Evolutionary conservation across 2,888 invertebrate genomes (phyloP).

Genomic region (Acrobasis consociella): DNA sequence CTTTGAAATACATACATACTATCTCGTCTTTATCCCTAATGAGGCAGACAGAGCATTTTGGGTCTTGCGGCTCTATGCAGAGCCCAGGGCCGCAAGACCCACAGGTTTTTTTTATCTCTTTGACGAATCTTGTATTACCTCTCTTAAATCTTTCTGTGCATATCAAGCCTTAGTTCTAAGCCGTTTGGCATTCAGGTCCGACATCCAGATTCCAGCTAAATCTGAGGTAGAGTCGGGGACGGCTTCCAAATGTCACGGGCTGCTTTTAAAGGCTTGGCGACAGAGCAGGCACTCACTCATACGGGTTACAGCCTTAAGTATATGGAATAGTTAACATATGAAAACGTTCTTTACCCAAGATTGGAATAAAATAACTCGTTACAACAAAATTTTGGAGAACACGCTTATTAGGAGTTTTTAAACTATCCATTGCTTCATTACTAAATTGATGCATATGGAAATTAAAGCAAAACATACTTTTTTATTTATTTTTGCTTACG

Average conservation of each 20-base stretch:
- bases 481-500: too few relatives aligned
- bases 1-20: too few relatives aligned
- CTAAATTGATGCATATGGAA: too few relatives aligned
- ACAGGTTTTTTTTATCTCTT: too few relatives aligned
- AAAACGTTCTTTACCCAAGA: neutral
- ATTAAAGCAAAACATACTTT: too few relatives aligned
- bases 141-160: neutral
- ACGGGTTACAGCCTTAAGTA: neutral
- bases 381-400: neutral
- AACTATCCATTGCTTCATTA: too few relatives aligned
- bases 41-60: too few relatives aligned
- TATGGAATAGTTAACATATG: neutral
- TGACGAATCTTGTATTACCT: too few relatives aligned
- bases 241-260: conserved; percentile 15
- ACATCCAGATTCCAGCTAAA: conserved; percentile 5
- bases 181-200: conserved; percentile 16
- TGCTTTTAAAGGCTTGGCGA: conserved; percentile 16
- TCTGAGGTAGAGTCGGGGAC: conserved; percentile 10
- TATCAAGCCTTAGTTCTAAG: conserved; percentile 1
- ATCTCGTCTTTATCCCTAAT: too few relatives aligned
- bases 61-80: too few relatives aligned
- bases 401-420: too few relatives aligned
- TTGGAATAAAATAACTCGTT: neutral
- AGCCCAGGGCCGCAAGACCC: too few relatives aligned
- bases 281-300: neutral